These are phyloP conservation scores for Callitettix versicolor DNA, from an alignment of 1,140 invertebrate species.

Conservation along the genomic window DNA sequence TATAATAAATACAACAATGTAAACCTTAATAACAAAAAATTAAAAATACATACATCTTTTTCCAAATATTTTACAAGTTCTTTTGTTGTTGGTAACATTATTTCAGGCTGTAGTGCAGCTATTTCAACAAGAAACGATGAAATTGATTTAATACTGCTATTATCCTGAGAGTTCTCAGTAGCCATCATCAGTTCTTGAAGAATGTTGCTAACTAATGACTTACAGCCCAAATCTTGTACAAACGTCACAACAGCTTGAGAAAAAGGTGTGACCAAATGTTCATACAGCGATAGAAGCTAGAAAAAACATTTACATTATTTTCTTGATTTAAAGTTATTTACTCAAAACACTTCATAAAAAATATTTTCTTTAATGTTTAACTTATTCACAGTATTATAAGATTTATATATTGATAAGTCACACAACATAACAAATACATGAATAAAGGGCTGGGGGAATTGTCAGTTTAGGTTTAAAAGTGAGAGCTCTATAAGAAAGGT, in stretches of 20 bases:
- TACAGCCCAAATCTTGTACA: conserved; percentile 47
- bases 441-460: too few relatives aligned
- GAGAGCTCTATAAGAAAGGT: too few relatives aligned
- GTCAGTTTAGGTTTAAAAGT: too few relatives aligned
- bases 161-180: conserved; percentile 41
- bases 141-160: conserved; percentile 49
- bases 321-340: too few relatives aligned
- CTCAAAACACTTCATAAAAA: too few relatives aligned
- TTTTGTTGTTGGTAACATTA: conserved; percentile 50
- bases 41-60: conserved; percentile 40
- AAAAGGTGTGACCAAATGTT: conserved; percentile 54
- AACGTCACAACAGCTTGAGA: conserved; percentile 53
- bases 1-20: too few relatives aligned
- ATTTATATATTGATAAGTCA: too few relatives aligned
- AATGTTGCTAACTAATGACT: conserved; percentile 55
- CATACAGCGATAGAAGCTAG: conserved; percentile 62
- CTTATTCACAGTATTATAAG: too few relatives aligned
- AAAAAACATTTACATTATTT: conserved; percentile 17
- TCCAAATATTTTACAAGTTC: conserved; percentile 44
- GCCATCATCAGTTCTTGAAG: conserved; percentile 57
- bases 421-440: too few relatives aligned
- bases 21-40: conserved; percentile 33
- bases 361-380: too few relatives aligned
- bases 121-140: conserved; percentile 57
- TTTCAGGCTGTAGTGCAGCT: conserved; percentile 47